Evolutionary conservation across 2,797 vertebrate species (phyloP).

Genomic region (Propithecus deckenii): DNA sequence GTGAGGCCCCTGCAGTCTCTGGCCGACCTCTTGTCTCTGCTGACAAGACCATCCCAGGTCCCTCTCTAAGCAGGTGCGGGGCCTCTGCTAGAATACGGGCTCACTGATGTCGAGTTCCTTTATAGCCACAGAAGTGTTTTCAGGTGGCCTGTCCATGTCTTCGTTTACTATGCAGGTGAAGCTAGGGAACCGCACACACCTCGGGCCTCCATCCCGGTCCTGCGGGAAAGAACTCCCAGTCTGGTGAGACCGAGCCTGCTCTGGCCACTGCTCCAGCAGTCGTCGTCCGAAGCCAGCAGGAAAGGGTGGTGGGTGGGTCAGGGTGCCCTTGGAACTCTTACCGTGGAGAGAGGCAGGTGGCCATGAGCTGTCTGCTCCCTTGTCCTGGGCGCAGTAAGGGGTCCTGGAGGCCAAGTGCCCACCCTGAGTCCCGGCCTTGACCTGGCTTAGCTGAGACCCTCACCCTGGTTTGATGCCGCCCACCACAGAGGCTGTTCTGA

Average conservation of each 20-base stretch:
- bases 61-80: background rate
- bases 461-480: background rate
- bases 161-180: background rate
- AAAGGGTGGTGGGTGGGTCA: background rate
- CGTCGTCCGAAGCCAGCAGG: background rate
- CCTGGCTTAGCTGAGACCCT: background rate
- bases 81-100: background rate
- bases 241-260: background rate
- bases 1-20: background rate
- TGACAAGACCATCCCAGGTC: background rate
- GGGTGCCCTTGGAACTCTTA: background rate
- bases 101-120: background rate
- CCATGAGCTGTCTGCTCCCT: background rate
- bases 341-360: background rate
- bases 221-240: background rate
- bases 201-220: background rate
- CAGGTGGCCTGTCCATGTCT: background rate
- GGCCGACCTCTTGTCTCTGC: background rate
- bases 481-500: too few species aligned
- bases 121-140: background rate
- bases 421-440: background rate
- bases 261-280: background rate
- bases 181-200: accelerated
- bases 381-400: background rate
- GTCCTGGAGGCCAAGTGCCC: background rate